Conservation (phyloP, 2,797 vertebrate species). For the Liparis tanakae region DNA sequence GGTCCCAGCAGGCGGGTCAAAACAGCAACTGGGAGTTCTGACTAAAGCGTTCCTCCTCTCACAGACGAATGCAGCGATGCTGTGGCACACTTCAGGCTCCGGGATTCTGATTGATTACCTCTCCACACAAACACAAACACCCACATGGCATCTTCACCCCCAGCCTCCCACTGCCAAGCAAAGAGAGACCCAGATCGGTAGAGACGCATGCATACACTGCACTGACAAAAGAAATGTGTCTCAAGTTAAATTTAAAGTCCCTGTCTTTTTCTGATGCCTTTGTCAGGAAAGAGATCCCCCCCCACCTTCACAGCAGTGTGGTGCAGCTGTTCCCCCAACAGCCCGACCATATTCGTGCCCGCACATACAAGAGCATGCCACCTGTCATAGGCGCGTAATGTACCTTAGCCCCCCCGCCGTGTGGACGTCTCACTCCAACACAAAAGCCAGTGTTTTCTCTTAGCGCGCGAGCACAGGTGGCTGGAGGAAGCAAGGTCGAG, state of each 20-base stretch:
- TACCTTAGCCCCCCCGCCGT: constrained; percentile 72
- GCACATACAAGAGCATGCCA: constrained; percentile 61
- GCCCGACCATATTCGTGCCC: constrained; percentile 21
- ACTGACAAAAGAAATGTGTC: not conserved
- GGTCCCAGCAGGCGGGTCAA: constrained; percentile 34
- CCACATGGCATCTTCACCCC: constrained; percentile 27
- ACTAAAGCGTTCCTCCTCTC: constrained; percentile 38
- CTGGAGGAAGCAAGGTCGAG: constrained; percentile 69
- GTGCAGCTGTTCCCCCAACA: constrained; percentile 72
- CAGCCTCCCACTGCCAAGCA: constrained; percentile 21
- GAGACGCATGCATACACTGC: not conserved
- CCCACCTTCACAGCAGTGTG: constrained; percentile 11
- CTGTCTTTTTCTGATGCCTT: constrained; percentile 26
- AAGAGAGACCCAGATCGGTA: constrained; percentile 1
- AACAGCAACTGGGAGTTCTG: constrained; percentile 18
- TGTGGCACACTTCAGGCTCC: constrained; percentile 47
- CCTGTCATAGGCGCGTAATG: constrained; percentile 77
- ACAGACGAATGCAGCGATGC: constrained; percentile 29
- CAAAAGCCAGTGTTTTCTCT: constrained; percentile 81
- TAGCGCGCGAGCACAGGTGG: constrained; percentile 82
- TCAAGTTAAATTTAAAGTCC: not conserved
- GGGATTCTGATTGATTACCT: constrained; percentile 52
- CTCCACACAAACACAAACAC: constrained; percentile 47
- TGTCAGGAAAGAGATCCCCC: constrained; percentile 5
- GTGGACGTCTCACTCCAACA: constrained; percentile 78